phyloP scores from a whole-genome alignment of 1,140 invertebrate genomes.

The Apis mellifera region DNA sequence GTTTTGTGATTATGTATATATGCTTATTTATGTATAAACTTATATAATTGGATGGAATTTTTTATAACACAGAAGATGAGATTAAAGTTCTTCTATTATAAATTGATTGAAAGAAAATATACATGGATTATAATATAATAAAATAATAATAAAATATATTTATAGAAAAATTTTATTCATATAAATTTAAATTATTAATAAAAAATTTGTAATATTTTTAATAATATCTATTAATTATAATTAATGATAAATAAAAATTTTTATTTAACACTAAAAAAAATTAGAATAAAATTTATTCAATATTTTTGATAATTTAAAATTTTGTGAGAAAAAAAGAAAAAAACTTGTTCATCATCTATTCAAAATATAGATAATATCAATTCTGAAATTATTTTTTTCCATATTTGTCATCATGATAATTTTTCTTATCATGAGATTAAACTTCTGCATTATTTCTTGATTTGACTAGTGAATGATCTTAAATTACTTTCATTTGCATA shows the following conservation, averaged over 20 bases:
- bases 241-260: background rate
- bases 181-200: background rate
- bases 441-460: background rate
- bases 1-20: background rate
- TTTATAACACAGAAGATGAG: background rate
- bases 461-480: background rate
- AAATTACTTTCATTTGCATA: background rate
- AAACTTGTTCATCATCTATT: background rate
- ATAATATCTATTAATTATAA: background rate
- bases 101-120: background rate
- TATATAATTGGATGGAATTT: constrained; percentile 4
- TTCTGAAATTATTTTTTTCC: background rate
- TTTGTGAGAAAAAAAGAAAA: background rate
- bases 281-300: background rate
- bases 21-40: background rate
- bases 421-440: background rate
- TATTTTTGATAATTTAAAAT: background rate
- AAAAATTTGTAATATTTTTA: background rate
- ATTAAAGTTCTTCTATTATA: background rate
- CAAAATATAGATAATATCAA: background rate
- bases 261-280: background rate
- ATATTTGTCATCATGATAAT: background rate
- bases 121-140: background rate
- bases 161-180: background rate
- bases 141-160: too few species aligned